phyloP scores from a whole-genome alignment of 2,888 invertebrate genomes.

The Scaeva pyrastri region DNA sequence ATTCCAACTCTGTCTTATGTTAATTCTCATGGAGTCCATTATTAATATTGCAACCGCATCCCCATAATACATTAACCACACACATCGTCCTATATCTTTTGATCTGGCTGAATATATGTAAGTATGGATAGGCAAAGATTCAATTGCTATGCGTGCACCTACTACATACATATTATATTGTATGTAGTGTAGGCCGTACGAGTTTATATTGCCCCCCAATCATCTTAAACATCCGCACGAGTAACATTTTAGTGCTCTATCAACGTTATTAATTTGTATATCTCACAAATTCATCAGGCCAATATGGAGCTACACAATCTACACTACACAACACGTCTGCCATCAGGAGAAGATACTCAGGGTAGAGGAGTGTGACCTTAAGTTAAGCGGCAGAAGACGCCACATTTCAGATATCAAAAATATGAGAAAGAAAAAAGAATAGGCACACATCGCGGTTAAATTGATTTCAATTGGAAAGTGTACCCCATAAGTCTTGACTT shows the following conservation, averaged over 20 bases:
- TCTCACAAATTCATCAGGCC: constrained; percentile 43
- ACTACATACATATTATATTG: no score
- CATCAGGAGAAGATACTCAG: not conserved
- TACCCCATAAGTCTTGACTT: constrained; percentile 52
- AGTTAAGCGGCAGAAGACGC: constrained; percentile 28
- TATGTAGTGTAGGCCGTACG: no score
- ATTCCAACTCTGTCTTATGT: not conserved
- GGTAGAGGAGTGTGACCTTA: constrained; percentile 10
- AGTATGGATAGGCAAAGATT: constrained; percentile 1
- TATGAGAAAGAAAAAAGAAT: not conserved
- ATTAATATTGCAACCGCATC: constrained; percentile 41
- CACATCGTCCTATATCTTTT: constrained; percentile 42
- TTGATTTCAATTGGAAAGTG: constrained; percentile 74
- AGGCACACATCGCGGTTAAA: constrained; percentile 57
- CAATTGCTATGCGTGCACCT: constrained; percentile 46
- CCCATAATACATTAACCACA: constrained; percentile 49
- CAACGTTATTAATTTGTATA: constrained; percentile 56
- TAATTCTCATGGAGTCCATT: constrained; percentile 4
- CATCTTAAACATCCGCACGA: constrained; percentile 51
- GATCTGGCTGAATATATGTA: not conserved
- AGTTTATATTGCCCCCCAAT: constrained; percentile 23
- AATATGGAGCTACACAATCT: not conserved
- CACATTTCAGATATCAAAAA: constrained; percentile 15
- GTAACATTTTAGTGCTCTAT: constrained; percentile 31
- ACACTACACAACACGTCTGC: not conserved